phyloP scores from a whole-genome alignment of 1,140 invertebrate species.

The Aphaenogaster floridana region DNA sequence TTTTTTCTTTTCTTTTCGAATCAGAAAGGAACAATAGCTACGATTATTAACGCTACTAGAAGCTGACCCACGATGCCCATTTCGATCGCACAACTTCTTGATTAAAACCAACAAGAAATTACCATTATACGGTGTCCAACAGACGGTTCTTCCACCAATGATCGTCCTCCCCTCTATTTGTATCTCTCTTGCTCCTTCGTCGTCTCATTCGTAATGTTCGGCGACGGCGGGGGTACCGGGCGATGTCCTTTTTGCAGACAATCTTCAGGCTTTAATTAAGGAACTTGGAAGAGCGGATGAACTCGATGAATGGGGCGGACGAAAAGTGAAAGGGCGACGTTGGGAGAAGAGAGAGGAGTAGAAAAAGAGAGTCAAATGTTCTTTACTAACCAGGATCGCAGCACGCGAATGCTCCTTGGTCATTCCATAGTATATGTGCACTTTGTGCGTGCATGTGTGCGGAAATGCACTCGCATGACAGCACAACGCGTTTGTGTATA shows the following conservation, averaged over 20 bases:
- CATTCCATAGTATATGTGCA: conserved; percentile 43
- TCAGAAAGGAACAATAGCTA: conserved; percentile 51
- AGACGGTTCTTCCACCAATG: conserved; percentile 65
- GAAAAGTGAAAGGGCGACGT: conserved; percentile 53
- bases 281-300: conserved; percentile 84
- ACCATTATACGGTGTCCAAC: conserved; percentile 70
- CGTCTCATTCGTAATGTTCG: conserved; percentile 72
- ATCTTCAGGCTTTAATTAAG: conserved; percentile 87
- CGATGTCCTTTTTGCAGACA: conserved; percentile 86
- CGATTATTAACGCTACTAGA: conserved; percentile 56
- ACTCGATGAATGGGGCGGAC: conserved; percentile 83
- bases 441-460: conserved; percentile 44
- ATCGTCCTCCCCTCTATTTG: conserved; percentile 28
- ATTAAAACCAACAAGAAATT: conserved; percentile 76
- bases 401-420: conserved; percentile 64
- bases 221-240: conserved; percentile 67
- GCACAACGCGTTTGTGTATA: conserved; percentile 63
- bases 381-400: conserved; percentile 70
- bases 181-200: conserved; percentile 62
- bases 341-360: conserved; percentile 8
- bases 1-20: not conserved
- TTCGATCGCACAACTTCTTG: conserved; percentile 69
- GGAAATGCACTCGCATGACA: conserved; percentile 45
- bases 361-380: conserved; percentile 80
- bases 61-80: conserved; percentile 45